Conservation (phyloP, 2,888 invertebrate genomes). For the Lasioglossum malachurum region DNA sequence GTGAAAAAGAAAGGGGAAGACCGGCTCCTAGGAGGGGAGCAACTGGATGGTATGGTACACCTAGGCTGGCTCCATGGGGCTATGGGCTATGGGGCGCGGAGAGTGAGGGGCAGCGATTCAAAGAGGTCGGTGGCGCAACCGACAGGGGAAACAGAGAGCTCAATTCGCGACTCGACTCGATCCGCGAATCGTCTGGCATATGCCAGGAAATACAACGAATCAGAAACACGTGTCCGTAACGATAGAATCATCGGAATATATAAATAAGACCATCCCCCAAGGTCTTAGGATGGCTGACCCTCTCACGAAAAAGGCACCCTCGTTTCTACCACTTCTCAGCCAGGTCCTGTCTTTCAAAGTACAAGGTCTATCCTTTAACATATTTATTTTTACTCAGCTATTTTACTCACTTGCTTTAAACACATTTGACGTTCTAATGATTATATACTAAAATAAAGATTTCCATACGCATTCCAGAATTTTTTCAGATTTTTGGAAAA, state of each 20-base stretch:
- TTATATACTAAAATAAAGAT: neutral
- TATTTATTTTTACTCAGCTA: no score
- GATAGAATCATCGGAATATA: no score
- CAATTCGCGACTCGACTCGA: conserved; percentile 1
- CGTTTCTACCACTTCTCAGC: neutral
- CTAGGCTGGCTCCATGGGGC: neutral
- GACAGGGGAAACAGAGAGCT: conserved; percentile 3
- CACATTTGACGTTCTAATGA: neutral
- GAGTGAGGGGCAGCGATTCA: conserved; percentile 27
- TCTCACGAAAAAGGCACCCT: neutral
- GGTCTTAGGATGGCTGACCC: neutral
- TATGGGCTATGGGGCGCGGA: neutral
- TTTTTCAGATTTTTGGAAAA: neutral
- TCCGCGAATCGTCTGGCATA: neutral
- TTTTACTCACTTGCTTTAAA: no score
- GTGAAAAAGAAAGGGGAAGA: conserved; percentile 41
- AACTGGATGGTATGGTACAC: neutral
- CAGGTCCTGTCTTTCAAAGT: neutral
- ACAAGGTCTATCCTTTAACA: neutral
- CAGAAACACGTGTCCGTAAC: neutral
- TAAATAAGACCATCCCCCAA: no score
- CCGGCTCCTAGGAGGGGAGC: neutral
- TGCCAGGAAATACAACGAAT: neutral
- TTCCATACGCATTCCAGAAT: neutral
- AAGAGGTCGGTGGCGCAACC: conserved; percentile 34